Conservation (phyloP, 1,140 invertebrate genomes). For the Aethina tumida region DNA sequence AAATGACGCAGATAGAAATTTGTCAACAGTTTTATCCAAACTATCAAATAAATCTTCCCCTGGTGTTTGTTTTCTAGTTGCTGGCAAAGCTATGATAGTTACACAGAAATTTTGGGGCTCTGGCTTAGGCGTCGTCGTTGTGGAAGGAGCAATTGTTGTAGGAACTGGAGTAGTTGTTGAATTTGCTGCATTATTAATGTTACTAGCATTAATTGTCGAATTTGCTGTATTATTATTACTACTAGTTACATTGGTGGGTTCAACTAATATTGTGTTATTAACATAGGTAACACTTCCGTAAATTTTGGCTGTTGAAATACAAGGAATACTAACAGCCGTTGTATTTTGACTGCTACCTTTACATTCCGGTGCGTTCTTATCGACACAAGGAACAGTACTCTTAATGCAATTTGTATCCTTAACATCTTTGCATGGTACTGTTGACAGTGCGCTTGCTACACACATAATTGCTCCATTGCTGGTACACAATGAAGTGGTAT, state of each 20-base stretch:
- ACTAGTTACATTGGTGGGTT: slow-evolving; percentile 10
- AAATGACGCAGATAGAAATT: no score
- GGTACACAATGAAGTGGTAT: slow-evolving; percentile 23
- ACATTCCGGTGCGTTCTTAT: slow-evolving; percentile 15
- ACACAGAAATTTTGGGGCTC: slow-evolving; percentile 18
- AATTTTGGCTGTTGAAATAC: slow-evolving; percentile 20
- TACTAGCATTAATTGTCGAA: not conserved
- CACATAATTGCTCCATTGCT: slow-evolving; percentile 25
- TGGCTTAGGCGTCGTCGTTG: slow-evolving; percentile 1
- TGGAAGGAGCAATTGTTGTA: slow-evolving; percentile 3
- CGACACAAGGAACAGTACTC: slow-evolving; percentile 19
- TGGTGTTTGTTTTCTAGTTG: slow-evolving; percentile 16
- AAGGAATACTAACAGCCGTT: slow-evolving; percentile 16
- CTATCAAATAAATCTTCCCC: slow-evolving; percentile 14
- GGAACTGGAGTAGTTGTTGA: slow-evolving; percentile 6
- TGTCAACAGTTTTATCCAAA: no score
- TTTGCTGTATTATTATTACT: slow-evolving; percentile 7
- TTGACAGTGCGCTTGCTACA: slow-evolving; percentile 19
- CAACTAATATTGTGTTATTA: slow-evolving; percentile 20
- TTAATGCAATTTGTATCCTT: slow-evolving; percentile 18
- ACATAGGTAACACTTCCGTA: slow-evolving; percentile 20
- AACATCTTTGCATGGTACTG: slow-evolving; percentile 18
- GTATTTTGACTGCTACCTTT: slow-evolving; percentile 10
- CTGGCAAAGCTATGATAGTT: slow-evolving; percentile 21
- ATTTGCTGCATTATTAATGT: not conserved